Evolutionary conservation across 2,888 invertebrate genomes (phyloP), one percentile per base, ranked within the genome.

Genomic region (Oscheius sp.): DNA sequence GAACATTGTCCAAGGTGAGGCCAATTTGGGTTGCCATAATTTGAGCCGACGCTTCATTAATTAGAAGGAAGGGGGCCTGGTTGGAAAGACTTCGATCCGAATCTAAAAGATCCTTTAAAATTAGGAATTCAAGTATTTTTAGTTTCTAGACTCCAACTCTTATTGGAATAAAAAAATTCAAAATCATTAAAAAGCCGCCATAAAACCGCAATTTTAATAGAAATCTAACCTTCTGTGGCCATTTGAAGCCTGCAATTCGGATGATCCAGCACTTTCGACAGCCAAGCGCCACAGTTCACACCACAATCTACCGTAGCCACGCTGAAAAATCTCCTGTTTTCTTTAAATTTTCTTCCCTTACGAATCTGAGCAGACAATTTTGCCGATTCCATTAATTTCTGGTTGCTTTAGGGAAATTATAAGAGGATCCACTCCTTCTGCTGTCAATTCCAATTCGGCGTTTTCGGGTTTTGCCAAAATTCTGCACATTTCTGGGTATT

Each of bases 261-360:
- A 45, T 77, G 23, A 23, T 75, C 85, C 66, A 79, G 81, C 82
- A 49, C 76, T 25, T 66, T 41, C 21, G 93, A 92, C 49, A 97
- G 90, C 96, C 96, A 97, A 69, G 92, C 90, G 0, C 93, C 93
- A 0, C 93, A 93, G 76, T 92, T 92, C 70, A 93, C 92, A 0
- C 96, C 96, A 89, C 95, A 96, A 88, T 96, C 95, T 78, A 91
- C 90, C 0, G 94, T 94, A 84, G 92, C 91, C 0, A 95, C 92
- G 76, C 92, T 84, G 46, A 35, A 79, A 72, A 16, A 49, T 9
- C 21, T 29, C 6, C 2, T 13, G 21, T 7, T 43, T 13, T 63
- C 3, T 18, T 49, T 21, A 21, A 23, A 25, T 2, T 46, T 3
- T 41, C 18, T 63, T 21, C 35, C 12, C 69, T 41, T n/a, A 70